These are phyloP conservation scores for Poecilobothrus nobilitatus DNA, from an alignment of 2,888 invertebrate species.

Conservation along the genomic window DNA sequence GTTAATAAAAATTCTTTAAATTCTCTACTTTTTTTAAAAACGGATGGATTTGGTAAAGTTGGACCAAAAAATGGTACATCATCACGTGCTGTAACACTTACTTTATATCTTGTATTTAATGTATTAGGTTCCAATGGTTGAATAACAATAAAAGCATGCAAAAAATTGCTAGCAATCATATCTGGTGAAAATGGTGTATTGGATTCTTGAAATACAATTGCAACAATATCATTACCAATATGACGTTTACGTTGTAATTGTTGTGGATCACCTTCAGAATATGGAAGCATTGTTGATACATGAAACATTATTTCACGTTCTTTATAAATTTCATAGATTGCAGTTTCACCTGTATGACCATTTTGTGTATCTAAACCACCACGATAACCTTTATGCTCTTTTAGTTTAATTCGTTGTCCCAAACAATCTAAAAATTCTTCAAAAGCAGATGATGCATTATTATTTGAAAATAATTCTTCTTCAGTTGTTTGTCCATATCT, in stretches of 20 bases:
- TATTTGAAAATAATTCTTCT: conserved; percentile 86
- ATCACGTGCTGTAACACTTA: conserved; percentile 83
- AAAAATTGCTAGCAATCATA: conserved; percentile 93
- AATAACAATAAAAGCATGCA: conserved; percentile 89
- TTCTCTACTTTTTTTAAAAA: conserved; percentile 75
- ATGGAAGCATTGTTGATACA: conserved; percentile 86
- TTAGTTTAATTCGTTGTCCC: conserved; percentile 73
- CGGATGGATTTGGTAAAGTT: conserved; percentile 73
- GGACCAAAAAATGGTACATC: conserved; percentile 95
- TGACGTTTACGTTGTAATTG: conserved; percentile 90
- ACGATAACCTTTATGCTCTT: conserved; percentile 82
- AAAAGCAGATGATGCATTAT: conserved; percentile 71
- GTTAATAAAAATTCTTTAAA: conserved; percentile 88
- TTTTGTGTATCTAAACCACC: conserved; percentile 90
- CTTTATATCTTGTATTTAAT: conserved; percentile 61
- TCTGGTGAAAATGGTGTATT: conserved; percentile 92
- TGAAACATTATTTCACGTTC: conserved; percentile 91
- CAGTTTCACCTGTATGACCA: conserved; percentile 86
- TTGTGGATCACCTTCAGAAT: conserved; percentile 85
- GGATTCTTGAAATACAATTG: conserved; percentile 88
- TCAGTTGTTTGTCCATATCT: conserved; percentile 83
- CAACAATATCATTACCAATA: conserved; percentile 91
- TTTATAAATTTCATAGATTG: conserved; percentile 78
- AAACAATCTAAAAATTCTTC: conserved; percentile 81
- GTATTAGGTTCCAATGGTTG: conserved; percentile 63